A percentile compares a stretch with the other conserved stretches of the same genome.
Conservation (phyloP, 2,797 vertebrate genomes). For the Limosa lapponica region DNA sequence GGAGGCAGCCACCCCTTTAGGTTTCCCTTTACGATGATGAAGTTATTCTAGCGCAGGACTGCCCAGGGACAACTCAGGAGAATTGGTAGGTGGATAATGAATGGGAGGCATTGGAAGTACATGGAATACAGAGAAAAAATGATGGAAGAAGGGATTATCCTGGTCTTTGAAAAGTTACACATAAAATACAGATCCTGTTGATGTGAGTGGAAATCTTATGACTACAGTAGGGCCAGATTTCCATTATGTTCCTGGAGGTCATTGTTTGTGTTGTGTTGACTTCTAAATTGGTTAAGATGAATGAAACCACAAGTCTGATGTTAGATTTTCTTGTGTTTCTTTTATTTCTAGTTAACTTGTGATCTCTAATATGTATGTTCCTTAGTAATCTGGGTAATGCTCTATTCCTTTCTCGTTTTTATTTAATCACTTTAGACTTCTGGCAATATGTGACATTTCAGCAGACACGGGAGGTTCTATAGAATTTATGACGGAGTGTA, state of each 20-base stretch:
- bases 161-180: background rate
- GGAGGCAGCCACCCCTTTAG: background rate
- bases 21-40: background rate
- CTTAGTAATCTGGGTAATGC: background rate
- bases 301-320: background rate
- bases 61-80: background rate
- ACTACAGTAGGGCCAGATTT: background rate
- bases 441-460: conserved; percentile 98
- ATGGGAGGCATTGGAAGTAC: background rate
- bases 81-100: background rate
- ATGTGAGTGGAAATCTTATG: background rate
- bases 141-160: background rate
- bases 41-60: background rate
- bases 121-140: background rate
- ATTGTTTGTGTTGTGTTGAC: background rate
- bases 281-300: background rate
- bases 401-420: background rate
- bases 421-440: conserved; percentile 79
- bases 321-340: background rate
- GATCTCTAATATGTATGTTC: background rate
- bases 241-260: background rate
- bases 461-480: conserved; percentile 96
- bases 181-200: background rate
- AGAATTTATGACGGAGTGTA: conserved; percentile 96
- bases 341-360: background rate